These are phyloP conservation scores for Physella acuta DNA, from an alignment of 1,140 invertebrate genomes.

Conservation along the genomic window DNA sequence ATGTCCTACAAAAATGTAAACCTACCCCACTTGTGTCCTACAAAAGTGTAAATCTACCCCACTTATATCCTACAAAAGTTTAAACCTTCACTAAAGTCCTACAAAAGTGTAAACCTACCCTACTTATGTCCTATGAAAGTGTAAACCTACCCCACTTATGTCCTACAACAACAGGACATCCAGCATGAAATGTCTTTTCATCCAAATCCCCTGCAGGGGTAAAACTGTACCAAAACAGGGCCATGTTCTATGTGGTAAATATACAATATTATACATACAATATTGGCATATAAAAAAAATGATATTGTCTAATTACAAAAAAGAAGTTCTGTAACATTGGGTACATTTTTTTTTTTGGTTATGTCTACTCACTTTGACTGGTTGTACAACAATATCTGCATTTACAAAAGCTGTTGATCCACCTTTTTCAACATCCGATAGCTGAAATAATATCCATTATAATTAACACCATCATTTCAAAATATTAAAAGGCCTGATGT, in stretches of 20 bases:
- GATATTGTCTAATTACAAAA: not conserved
- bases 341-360: not conserved
- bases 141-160: slow-evolving; percentile 18
- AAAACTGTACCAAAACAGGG: slow-evolving; percentile 16
- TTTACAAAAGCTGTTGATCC: not conserved
- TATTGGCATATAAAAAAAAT: not conserved
- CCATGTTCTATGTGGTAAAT: no score
- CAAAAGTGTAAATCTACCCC: no score
- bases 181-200: slow-evolving; percentile 2
- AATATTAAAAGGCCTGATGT: no score
- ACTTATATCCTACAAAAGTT: not conserved
- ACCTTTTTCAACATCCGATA: not conserved
- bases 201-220: not conserved
- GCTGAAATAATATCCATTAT: not conserved
- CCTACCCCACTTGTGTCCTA: slow-evolving; percentile 16
- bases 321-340: not conserved
- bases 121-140: no score
- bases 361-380: not conserved
- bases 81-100: not conserved
- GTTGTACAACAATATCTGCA: not conserved
- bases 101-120: no score
- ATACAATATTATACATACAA: no score
- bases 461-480: no score
- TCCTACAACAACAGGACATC: slow-evolving; percentile 9
- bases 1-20: no score